phyloP scores from a whole-genome alignment of 1,140 invertebrate species.

The Hermetia illucens region DNA sequence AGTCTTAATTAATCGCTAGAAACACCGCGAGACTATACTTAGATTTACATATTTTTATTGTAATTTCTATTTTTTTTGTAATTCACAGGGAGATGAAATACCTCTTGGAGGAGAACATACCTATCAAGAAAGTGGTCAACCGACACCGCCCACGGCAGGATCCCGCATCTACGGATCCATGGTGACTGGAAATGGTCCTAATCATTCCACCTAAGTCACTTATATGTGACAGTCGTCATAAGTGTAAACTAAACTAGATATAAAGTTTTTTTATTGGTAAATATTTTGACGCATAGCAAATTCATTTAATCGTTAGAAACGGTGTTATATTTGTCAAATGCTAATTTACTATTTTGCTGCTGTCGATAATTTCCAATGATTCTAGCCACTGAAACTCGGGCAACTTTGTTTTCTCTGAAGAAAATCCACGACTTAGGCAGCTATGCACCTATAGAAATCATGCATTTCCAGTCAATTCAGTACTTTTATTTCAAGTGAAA shows the following conservation, averaged over 20 bases:
- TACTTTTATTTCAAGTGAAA: no score
- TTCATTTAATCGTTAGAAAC: no score
- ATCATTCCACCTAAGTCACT: conserved; percentile 1
- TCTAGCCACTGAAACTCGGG: background rate
- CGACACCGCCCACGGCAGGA: background rate
- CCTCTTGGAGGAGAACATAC: background rate
- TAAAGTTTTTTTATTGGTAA: no score
- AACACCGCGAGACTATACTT: no score
- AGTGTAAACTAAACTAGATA: background rate
- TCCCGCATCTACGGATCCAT: background rate
- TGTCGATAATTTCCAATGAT: no score
- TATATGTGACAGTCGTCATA: background rate
- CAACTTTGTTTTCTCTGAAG: background rate
- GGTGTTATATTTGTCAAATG: no score
- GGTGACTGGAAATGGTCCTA: background rate
- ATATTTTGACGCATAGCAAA: background rate
- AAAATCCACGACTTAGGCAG: background rate
- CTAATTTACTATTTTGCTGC: no score
- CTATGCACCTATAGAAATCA: background rate
- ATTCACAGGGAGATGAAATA: background rate
- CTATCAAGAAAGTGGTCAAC: background rate
- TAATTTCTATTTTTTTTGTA: background rate
- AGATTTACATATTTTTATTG: no score
- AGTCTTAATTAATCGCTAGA: no score
- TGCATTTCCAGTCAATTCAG: no score